Evolutionary conservation across 1,140 invertebrate species (phyloP), one percentile per base, ranked within the genome.

Genomic region (Bombus waltoni): DNA sequence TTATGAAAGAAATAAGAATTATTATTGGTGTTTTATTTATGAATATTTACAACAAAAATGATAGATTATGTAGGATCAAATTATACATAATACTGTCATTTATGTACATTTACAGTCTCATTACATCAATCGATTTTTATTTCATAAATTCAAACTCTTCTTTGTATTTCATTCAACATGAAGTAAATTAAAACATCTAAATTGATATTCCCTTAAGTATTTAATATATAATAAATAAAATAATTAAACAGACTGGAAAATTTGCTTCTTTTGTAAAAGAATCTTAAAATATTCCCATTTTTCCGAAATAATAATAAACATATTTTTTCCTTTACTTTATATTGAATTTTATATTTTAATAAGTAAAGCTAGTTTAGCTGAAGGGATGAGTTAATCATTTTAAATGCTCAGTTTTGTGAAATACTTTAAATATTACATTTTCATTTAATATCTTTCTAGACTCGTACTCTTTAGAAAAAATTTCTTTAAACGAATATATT

Each of bases 1-100:
- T 94, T 93, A 93, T 92, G 47, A 92, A 93, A 77, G 89, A 91
- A 91, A 89, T 87, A 90, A 92, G 80, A 90, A 47, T 42, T 53
- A 89, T 89, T 86, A 75, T 76, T 81, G 80, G 89, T 70, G 62
- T 81, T 91, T 78, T 76, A 53, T 79, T 73, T 66, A n/a, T 35
- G 65, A 88, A 72, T 8, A 53, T 44, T 89, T 70, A 79, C 35
- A 44, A 79, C 71, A 57, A 57, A 81, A 80, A 59, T 62, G 44
- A 80, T 40, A 80, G 47, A 3, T 80, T 81, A 66, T 38, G 44
- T 72, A 44, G 32, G 47, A 35, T 79, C 66, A 47, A 79, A 84
- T 79, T 70, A 42, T 85, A 80, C n/a, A 79, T 35, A n/a, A 62
- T 62, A 62, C 11, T 57, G 68, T 59, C 75, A 84, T 78, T 84